A percentile compares a stretch with the other conserved stretches of the same genome.
Evolutionary conservation across 2,113 vertebrate genomes (phyloP).

Genomic region (Silurus glanis): DNA sequence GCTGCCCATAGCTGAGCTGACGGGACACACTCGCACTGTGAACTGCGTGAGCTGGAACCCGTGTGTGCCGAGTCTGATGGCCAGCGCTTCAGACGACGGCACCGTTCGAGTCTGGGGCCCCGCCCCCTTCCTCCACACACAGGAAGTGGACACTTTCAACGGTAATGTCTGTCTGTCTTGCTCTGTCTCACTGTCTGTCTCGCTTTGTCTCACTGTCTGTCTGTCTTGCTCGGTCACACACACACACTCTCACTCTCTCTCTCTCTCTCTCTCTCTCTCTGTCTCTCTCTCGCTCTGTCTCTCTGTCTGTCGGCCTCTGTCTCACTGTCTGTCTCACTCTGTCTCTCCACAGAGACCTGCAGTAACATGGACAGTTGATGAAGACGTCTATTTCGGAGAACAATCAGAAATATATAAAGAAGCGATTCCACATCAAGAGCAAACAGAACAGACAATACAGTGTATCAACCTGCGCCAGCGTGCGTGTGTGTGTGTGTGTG

Average conservation of each 20-base stretch:
- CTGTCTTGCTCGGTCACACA: constrained; percentile 46
- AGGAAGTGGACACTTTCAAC: constrained; percentile 87
- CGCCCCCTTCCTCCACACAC: constrained; percentile 88
- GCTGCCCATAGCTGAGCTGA: constrained; percentile 95
- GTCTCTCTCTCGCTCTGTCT: neutral
- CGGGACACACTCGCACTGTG: constrained; percentile 96
- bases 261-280: constrained; percentile 45
- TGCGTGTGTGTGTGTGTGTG: constrained; percentile 1
- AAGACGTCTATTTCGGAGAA: constrained; percentile 78
- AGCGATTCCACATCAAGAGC: constrained; percentile 34
- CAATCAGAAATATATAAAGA: constrained; percentile 47
- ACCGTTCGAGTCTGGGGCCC: constrained; percentile 99
- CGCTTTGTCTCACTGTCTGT: neutral
- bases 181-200: constrained; percentile 39
- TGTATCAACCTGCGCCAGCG: constrained; percentile 11
- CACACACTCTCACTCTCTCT: neutral
- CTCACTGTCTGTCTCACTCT: constrained; percentile 45
- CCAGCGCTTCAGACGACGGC: constrained; percentile 96
- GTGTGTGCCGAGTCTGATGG: constrained; percentile 93
- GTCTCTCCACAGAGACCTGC: constrained; percentile 85
- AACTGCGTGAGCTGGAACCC: constrained; percentile 99
- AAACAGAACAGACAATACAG: constrained; percentile 27
- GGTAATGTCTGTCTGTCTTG: constrained; percentile 62
- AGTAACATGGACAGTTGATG: constrained; percentile 99
- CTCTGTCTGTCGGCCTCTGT: constrained; percentile 26